Percentiles rank a stretch among this genome's conserved stretches.
Conservation (phyloP, 2,113 vertebrate species). For the Egretta garzetta region DNA sequence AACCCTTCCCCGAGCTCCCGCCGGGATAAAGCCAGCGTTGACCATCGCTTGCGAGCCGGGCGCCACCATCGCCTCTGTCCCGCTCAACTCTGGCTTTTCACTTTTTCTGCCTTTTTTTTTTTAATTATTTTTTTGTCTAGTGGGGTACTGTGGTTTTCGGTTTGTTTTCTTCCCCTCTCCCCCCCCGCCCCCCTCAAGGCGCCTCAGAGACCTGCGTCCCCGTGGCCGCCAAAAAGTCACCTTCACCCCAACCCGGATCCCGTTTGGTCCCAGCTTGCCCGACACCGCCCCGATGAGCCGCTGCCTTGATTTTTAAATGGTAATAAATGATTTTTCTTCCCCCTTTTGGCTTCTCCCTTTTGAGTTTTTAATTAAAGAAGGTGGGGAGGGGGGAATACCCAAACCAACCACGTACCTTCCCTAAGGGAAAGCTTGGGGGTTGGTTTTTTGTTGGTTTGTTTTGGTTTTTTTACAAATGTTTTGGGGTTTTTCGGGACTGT, state of each 20-base stretch:
- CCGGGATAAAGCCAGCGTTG: not conserved
- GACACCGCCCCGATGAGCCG: not conserved
- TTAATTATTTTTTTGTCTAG: not conserved
- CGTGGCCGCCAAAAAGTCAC: not conserved
- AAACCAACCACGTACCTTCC: not conserved
- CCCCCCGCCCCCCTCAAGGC: too few relatives aligned
- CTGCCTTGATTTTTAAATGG: not conserved
- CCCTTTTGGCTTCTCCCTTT: not conserved
- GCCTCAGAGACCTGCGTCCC: not conserved
- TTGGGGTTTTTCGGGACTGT: rapidly evolving
- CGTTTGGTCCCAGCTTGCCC: not conserved
- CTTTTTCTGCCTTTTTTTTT: not conserved
- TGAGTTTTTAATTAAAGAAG: not conserved
- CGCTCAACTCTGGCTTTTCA: not conserved
- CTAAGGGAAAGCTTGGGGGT: not conserved
- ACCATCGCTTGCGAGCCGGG: not conserved
- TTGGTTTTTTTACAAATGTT: not conserved
- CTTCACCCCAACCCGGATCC: not conserved
- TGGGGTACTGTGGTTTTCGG: not conserved
- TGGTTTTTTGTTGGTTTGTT: too few relatives aligned
- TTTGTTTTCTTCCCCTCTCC: too few relatives aligned
- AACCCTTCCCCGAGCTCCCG: not conserved
- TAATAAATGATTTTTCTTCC: not conserved
- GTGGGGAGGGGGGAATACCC: too few relatives aligned
- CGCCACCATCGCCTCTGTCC: not conserved